Evolutionary conservation across 2,888 invertebrate species (phyloP).

Genomic region (Xestia ashworthii): DNA sequence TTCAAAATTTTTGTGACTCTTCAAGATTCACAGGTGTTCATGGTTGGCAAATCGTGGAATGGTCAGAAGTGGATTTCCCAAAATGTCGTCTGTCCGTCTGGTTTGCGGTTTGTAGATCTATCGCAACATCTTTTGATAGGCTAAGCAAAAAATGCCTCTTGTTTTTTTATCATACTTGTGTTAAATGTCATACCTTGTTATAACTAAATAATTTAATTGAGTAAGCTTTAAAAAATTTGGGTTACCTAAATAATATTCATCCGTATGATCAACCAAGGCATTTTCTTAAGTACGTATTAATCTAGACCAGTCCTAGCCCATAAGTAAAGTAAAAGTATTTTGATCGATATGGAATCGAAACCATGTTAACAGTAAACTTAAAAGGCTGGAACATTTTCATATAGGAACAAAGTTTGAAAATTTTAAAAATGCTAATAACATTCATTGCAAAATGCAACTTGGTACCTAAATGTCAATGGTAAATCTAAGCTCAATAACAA

Average conservation of each 20-base stretch:
- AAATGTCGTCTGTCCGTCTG: slow-evolving; percentile 34
- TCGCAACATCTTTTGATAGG: slow-evolving; percentile 37
- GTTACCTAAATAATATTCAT: too few relatives aligned
- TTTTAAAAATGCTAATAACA: slow-evolving; percentile 12
- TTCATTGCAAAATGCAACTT: slow-evolving; percentile 16
- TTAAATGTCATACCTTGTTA: slow-evolving; percentile 28
- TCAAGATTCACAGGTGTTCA: neutral
- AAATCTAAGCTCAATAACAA: slow-evolving; percentile 17
- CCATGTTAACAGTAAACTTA: neutral
- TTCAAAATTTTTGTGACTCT: neutral
- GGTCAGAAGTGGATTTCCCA: slow-evolving; percentile 30
- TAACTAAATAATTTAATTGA: slow-evolving; percentile 3
- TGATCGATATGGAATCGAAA: neutral
- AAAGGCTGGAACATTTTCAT: neutral
- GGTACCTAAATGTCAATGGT: slow-evolving; percentile 42
- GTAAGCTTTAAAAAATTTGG: slow-evolving; percentile 6
- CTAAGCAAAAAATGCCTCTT: slow-evolving; percentile 23
- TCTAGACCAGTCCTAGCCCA: neutral
- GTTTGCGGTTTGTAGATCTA: slow-evolving; percentile 50
- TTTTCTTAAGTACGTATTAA: neutral
- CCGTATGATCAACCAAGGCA: too few relatives aligned
- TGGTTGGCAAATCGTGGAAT: neutral
- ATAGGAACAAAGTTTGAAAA: neutral
- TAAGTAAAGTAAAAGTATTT: too few relatives aligned
- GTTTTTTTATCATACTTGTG: slow-evolving; percentile 11